A percentile compares a stretch with the other conserved stretches of the same genome.
These are phyloP conservation scores for Xestia c-nigrum DNA, from an alignment of 2,888 invertebrate species.

Conservation along the genomic window DNA sequence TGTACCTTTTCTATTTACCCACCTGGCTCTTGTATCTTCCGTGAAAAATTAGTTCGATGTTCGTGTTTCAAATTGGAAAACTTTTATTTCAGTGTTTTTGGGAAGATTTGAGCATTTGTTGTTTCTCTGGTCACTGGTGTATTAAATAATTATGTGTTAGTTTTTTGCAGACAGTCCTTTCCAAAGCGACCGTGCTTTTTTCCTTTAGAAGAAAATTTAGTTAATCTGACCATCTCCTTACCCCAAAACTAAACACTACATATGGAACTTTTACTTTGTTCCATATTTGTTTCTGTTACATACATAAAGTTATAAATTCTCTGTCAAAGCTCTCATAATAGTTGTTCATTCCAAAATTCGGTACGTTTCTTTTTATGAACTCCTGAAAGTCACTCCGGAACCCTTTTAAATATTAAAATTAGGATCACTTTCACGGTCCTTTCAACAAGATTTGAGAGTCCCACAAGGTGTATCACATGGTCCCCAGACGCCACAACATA, in stretches of 20 bases:
- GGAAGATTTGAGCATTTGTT: conserved; percentile 14
- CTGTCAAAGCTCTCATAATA: not conserved
- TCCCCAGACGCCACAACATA: conserved; percentile 36
- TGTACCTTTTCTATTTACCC: conserved; percentile 30
- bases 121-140: conserved; percentile 9
- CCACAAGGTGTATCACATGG: conserved; percentile 38
- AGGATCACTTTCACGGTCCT: conserved; percentile 27
- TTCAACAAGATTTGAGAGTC: conserved; percentile 20
- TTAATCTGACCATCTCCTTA: not conserved
- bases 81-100: conserved; percentile 9
- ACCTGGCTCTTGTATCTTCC: conserved; percentile 17
- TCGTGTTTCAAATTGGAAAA: conserved; percentile 39
- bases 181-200: not conserved
- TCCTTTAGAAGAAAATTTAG: not conserved
- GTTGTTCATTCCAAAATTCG: not conserved
- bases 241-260: not conserved
- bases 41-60: conserved; percentile 46
- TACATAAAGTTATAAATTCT: not conserved
- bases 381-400: not conserved
- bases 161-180: not conserved
- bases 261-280: not conserved
- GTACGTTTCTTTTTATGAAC: not conserved
- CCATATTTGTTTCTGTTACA: not conserved
- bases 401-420: conserved; percentile 19
- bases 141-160: not conserved